Percentiles rank a stretch among this genome's conserved stretches.
Conservation (phyloP, 2,113 vertebrate genomes). For the Mugil cephalus region DNA sequence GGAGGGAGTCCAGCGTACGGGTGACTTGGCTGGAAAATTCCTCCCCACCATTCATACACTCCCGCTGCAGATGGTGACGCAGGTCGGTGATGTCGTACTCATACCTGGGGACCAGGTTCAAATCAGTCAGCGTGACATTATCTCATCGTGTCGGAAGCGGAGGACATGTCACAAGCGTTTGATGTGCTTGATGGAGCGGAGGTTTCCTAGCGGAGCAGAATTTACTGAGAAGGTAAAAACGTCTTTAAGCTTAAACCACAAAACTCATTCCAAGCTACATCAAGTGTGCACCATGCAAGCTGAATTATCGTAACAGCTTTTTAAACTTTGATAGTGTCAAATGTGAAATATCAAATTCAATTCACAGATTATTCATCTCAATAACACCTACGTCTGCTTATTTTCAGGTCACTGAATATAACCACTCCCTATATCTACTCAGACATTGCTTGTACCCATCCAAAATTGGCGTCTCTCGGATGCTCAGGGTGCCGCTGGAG, state of each 20-base stretch:
- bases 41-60: conserved; percentile 98
- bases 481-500: conserved; percentile 96
- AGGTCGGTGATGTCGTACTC: conserved; percentile 98
- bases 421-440: not conserved
- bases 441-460: conserved; percentile 86
- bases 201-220: conserved; percentile 3
- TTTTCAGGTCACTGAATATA: not conserved
- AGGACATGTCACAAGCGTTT: conserved; percentile 8
- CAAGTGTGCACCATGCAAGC: not conserved
- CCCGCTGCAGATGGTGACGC: conserved; percentile 95
- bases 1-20: conserved; percentile 95
- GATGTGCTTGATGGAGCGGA: conserved; percentile 8
- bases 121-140: conserved; percentile 34
- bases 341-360: not conserved
- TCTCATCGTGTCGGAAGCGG: not conserved
- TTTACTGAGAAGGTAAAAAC: not conserved
- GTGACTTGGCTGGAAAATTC: conserved; percentile 97
- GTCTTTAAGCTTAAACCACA: not conserved
- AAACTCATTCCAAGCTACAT: not conserved
- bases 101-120: conserved; percentile 69
- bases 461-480: conserved; percentile 97
- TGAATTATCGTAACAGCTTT: not conserved
- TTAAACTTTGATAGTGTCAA: not conserved
- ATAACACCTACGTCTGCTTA: not conserved
- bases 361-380: not conserved